Conservation (phyloP, 92 coral and sea anemone species). For the Metridium senile region DNA sequence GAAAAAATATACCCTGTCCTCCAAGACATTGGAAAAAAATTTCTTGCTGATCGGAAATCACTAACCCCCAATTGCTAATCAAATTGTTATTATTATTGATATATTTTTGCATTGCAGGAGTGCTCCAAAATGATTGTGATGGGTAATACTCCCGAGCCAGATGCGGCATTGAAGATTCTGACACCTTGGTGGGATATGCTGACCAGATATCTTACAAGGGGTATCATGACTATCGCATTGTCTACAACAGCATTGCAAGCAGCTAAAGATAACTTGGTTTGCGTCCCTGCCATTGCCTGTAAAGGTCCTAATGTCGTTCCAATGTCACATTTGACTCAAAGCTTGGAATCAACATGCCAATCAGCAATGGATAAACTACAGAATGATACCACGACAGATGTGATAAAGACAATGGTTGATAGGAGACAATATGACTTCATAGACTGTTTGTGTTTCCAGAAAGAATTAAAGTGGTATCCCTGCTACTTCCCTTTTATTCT, state of each 20-base stretch:
- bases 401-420: slow-evolving; percentile 22
- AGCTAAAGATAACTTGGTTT: slow-evolving; percentile 31
- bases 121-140: slow-evolving; percentile 16
- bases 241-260: slow-evolving; percentile 32
- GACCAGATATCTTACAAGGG: slow-evolving; percentile 29
- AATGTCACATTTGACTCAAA: neutral
- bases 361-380: neutral
- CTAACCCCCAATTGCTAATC: too few relatives aligned
- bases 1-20: too few relatives aligned
- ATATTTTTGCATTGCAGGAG: neutral
- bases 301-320: neutral
- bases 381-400: neutral
- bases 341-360: neutral
- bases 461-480: slow-evolving; percentile 21
- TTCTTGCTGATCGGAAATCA: too few relatives aligned
- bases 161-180: slow-evolving; percentile 29
- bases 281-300: slow-evolving; percentile 46
- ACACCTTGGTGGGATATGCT: slow-evolving; percentile 54
- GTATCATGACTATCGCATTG: slow-evolving; percentile 26
- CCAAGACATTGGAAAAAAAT: too few relatives aligned
- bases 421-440: slow-evolving; percentile 31
- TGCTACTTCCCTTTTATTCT: slow-evolving; percentile 39
- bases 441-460: slow-evolving; percentile 36
- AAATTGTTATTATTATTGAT: too few relatives aligned
- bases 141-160: slow-evolving; percentile 29